Percentiles rank a stretch among this genome's conserved stretches.
Evolutionary conservation across 2,113 vertebrate species (phyloP).

Genomic region (Etia nguti): DNA sequence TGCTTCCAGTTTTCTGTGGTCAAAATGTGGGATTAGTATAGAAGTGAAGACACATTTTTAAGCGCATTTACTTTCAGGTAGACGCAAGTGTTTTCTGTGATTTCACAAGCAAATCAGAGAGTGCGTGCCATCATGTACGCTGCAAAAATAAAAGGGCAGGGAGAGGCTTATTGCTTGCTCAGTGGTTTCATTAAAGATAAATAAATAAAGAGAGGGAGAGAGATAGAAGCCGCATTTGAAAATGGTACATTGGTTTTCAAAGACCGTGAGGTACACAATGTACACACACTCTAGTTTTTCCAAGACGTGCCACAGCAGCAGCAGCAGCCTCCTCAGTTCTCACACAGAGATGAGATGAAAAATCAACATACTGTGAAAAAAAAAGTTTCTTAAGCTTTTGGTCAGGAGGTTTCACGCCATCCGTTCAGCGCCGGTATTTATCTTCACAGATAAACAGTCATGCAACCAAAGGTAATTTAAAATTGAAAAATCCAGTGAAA

Average conservation of each 20-base stretch:
- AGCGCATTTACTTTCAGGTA: not conserved
- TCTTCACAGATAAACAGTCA: not conserved
- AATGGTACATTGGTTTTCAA: slow-evolving; percentile 14
- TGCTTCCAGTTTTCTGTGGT: not conserved
- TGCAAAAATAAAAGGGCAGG: not conserved
- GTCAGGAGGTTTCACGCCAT: not conserved
- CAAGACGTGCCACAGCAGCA: not conserved
- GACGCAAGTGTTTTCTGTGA: not conserved
- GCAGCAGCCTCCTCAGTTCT: not conserved
- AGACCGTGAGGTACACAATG: not conserved
- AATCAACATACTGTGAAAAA: slow-evolving; percentile 39
- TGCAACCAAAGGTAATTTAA: not conserved
- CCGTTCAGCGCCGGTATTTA: not conserved
- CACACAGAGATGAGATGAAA: slow-evolving; percentile 33
- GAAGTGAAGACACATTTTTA: not conserved
- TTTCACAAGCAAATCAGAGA: not conserved
- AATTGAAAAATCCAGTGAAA: slow-evolving; percentile 11
- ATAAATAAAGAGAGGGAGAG: not conserved
- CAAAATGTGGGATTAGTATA: not conserved
- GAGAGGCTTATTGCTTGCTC: not conserved
- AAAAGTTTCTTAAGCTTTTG: slow-evolving; percentile 14
- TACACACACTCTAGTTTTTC: slow-evolving; percentile 7
- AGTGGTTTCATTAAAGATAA: not conserved
- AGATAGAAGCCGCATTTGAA: not conserved
- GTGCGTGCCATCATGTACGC: not conserved